Conservation (phyloP, 2,113 vertebrate genomes). For the Phylloscopus trochilus region DNA sequence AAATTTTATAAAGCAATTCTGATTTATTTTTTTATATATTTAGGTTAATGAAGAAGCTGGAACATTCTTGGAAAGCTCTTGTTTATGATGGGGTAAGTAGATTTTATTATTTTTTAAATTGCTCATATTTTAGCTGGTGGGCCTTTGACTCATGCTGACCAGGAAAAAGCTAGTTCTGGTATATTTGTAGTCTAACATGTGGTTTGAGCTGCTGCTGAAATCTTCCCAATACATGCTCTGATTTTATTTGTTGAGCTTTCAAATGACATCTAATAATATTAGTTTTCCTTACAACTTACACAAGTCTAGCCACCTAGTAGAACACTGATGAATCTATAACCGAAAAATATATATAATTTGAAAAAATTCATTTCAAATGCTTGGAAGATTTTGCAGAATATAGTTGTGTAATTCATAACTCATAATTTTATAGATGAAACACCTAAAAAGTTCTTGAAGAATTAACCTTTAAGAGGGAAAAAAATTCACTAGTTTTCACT, state of each 20-base stretch:
- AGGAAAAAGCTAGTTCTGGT: neutral
- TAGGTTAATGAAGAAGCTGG: constrained; percentile 97
- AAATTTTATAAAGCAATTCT: neutral
- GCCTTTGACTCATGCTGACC: neutral
- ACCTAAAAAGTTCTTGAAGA: neutral
- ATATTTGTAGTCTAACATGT: neutral
- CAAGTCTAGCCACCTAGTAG: neutral
- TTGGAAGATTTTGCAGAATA: neutral
- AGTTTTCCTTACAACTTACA: neutral
- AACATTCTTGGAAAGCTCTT: constrained; percentile 98
- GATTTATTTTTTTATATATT: neutral
- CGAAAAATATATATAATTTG: neutral
- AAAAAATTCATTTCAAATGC: neutral
- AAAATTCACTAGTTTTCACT: neutral
- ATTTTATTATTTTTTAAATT: neutral
- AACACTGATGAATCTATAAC: neutral
- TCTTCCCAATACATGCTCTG: neutral
- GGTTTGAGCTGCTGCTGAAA: neutral
- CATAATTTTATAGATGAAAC: neutral
- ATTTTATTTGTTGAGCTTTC: neutral
- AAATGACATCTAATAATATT: neutral
- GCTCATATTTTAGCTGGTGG: neutral
- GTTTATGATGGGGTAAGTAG: constrained; percentile 94
- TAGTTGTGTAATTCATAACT: neutral
- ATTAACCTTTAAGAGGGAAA: neutral